Base-by-base conservation (phyloP, 2,113 vertebrate species). In the Agapornis roseicollis region DNA sequence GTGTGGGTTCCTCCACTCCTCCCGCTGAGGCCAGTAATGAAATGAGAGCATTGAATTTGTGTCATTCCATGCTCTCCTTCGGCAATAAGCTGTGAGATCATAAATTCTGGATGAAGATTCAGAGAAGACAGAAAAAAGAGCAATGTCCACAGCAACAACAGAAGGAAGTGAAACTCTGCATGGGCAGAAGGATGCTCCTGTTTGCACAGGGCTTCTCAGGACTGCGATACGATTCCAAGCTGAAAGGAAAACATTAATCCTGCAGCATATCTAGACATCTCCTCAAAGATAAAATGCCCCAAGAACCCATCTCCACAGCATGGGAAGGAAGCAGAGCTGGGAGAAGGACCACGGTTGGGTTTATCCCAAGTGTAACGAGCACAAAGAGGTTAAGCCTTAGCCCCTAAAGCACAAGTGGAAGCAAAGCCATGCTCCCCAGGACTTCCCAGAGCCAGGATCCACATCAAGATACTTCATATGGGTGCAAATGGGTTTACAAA, bases 51-150 rank as follows among this genome's bases (percentile, higher is more conserved):
- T 60, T 89, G 91, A 96, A 94, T 96, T 90, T 91, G 89, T 96
- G 93, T 92, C 89, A 90, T 92, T 92, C 85, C 94, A 78, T 72
- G 94, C 90, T 94, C 94, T 95, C 95, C 85, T 89, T 95, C 8
- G 3, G 93, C 95, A 95, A 90, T 64, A 94, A 84, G 60, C 87
- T 71, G 64, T 64, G 80, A 96, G 96, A 96, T 95, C 94, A 96
- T 97, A 96, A 95, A 97, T 88, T 94, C 78, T 96, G 84, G 91
- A 96, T 96, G 93, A 96, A 90, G 90, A 94, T 91, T 95, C 94
- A 86, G 78, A 95, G 88, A 82, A 80, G 74, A 80, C 73, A 91
- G 84, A 85, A 91, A 91, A 88, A 80, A 93, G 81, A 91, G 72
- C 69, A 88, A 64, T 39, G 88, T 77, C 80, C 96, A 80, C 88